Base-by-base conservation (phyloP, 2,797 vertebrate species). In the Anas acuta region DNA sequence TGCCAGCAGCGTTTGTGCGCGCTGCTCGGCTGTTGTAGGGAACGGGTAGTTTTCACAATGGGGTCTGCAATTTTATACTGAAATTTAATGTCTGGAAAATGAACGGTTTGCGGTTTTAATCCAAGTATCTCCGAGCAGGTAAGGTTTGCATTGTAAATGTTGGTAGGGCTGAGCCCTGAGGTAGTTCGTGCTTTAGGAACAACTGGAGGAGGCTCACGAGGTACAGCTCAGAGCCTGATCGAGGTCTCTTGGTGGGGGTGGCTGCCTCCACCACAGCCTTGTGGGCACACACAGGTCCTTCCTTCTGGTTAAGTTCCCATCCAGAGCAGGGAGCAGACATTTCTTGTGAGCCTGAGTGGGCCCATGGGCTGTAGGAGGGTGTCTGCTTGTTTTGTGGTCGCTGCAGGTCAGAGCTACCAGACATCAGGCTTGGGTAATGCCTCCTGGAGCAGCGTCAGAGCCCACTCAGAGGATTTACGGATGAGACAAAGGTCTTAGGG, bases 51-150 rank as follows among this genome's bases (percentile, higher is more conserved):
- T 88, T 75, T 90, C 93, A 73, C 90, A 71, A 23, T 1, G 30
- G 64, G 69, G 8, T 37, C 82, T 67, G 77, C 61, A 74, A 67
- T 33, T 84, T 89, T 57, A 84, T 61, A 61, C 74, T 87, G 4
- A 89, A 88, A 94, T 84, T 57, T 79, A 76, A 86, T 64, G 23
- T 70, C 88, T 87, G 84, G 85, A 86, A 96, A 92, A 95, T 79
- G 86, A 71, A 28, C 4, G 20, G 60, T 57, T 95, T 79, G 56
- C 1, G 1, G 3, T 72, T 92, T 92, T 84, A 93, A 90, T 58
- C 54, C 28, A 21, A 61, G 2, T 69, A 69, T 74, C 30, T 54
- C 21, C 6, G 32, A 23, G 54, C 70, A 85, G 82, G 79, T 75
- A 58, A 75, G 60, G 65, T 69, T 74, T 77, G 28, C 25, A 5